Percentiles rank a stretch among this genome's conserved stretches.
These are phyloP conservation scores for Deilephila porcellus DNA, from an alignment of 2,888 invertebrate genomes.

Conservation along the genomic window DNA sequence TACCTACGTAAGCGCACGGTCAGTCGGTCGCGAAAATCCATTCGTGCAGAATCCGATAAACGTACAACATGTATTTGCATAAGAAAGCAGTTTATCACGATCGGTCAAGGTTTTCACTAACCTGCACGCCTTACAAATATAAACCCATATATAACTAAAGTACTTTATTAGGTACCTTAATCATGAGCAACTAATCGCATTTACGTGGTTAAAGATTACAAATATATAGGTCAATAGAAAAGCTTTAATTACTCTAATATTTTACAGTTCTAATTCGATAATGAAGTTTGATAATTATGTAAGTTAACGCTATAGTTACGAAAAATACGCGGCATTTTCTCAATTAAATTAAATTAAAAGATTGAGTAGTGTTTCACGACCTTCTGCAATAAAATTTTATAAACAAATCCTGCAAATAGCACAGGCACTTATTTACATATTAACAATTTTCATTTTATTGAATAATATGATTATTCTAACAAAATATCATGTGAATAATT, in stretches of 20 bases:
- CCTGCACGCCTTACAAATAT: neutral
- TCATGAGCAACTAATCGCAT: neutral
- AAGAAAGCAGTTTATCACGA: constrained; percentile 53
- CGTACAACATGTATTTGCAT: constrained; percentile 47
- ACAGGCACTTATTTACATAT: no score
- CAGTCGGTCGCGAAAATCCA: constrained; percentile 16
- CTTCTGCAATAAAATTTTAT: no score
- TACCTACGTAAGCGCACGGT: neutral
- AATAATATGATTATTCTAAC: no score
- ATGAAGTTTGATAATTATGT: no score
- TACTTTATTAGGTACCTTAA: neutral
- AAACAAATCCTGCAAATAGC: no score
- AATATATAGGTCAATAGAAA: neutral
- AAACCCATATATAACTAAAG: constrained; percentile 1
- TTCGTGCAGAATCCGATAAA: constrained; percentile 27
- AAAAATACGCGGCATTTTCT: no score
- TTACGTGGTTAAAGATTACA: neutral
- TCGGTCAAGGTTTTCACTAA: constrained; percentile 58
- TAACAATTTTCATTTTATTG: no score
- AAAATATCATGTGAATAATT: neutral
- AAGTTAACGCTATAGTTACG: no score
- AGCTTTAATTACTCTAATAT: neutral
- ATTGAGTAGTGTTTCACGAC: no score
- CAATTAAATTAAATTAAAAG: no score
- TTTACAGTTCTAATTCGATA: no score